Conservation (phyloP, 2,113 vertebrate species). For the Ovis aries region ARS-UI_Ramb_v3.0 NC_056076.1:46916501-46917000, state of each 20-base stretch:
- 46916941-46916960: background rate
- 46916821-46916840: background rate
- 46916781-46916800: background rate
- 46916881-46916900: background rate
- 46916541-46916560: background rate
- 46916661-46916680: background rate
- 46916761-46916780: background rate
- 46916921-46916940: background rate
- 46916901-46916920: background rate
- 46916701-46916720: background rate
- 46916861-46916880: background rate
- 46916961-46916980: background rate
- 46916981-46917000: background rate
- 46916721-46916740: background rate
- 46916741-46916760: background rate
- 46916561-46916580: background rate
- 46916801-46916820: background rate
- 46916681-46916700: background rate
- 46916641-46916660: background rate
- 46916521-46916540: background rate
- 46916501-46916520: background rate
- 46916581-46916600: background rate
- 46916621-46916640: background rate
- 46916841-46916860: background rate
- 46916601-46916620: background rate